These are phyloP conservation scores for Drosophila borborema DNA, from an alignment of 2,888 invertebrate species.

Conservation along the genomic window DNA sequence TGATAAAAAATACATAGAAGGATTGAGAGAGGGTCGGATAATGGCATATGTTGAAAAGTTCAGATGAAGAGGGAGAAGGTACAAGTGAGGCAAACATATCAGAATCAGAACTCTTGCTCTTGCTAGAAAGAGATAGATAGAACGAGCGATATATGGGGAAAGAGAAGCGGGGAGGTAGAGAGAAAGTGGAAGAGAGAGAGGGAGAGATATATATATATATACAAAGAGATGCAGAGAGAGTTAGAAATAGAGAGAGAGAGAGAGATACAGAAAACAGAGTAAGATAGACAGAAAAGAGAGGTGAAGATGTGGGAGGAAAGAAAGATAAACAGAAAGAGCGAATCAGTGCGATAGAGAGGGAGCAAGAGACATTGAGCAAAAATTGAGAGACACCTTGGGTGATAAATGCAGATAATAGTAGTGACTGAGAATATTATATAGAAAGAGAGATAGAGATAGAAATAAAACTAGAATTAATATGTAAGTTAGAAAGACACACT, in stretches of 20 bases:
- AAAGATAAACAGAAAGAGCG: background rate
- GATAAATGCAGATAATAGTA: no score
- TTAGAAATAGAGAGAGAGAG: rapidly evolving
- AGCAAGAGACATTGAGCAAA: background rate
- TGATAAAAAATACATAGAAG: background rate
- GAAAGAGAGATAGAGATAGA: background rate
- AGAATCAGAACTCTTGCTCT: no score
- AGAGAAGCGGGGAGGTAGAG: no score
- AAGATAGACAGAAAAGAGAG: background rate
- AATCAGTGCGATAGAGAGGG: background rate
- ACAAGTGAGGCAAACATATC: background rate
- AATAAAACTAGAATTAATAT: no score
- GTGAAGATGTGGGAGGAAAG: background rate
- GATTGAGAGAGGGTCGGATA: background rate
- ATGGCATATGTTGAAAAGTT: no score
- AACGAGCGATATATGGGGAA: no score
- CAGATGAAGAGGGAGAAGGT: background rate
- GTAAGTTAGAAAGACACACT: background rate
- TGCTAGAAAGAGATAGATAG: no score
- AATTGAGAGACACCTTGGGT: background rate
- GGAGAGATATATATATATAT: background rate
- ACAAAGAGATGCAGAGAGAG: no score
- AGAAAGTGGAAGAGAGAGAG: background rate
- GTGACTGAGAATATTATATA: no score
- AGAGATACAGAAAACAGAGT: background rate